Percentiles rank a stretch among this genome's conserved stretches.
These are phyloP conservation scores for Oxycera nigricornis DNA, from an alignment of 2,888 invertebrate genomes.

Conservation along the genomic window DNA sequence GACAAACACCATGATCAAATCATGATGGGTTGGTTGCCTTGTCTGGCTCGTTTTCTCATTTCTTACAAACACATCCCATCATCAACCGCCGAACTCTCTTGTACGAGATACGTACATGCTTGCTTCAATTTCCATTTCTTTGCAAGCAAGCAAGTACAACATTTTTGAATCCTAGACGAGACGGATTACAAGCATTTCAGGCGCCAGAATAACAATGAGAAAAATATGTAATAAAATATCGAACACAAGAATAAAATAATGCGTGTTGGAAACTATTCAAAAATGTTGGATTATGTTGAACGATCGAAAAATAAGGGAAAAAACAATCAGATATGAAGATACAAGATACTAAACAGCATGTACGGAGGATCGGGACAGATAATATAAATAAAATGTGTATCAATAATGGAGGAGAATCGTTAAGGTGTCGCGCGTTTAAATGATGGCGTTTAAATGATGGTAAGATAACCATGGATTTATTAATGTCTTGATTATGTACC, in stretches of 20 bases:
- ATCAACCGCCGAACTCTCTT: too few species aligned
- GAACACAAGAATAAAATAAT: not conserved
- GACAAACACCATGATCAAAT: not conserved
- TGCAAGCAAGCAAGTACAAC: not conserved
- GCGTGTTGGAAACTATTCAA: not conserved
- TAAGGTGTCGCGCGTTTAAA: too few species aligned
- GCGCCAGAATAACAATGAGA: conserved; percentile 40
- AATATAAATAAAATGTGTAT: too few species aligned
- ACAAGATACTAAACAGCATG: not conserved
- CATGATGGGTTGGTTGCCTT: not conserved
- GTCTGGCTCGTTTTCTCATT: not conserved
- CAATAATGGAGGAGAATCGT: too few species aligned
- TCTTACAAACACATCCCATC: not conserved
- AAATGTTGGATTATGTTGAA: not conserved
- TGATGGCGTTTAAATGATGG: too few species aligned
- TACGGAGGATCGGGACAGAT: too few species aligned
- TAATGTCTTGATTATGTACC: too few species aligned
- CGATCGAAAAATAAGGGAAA: not conserved
- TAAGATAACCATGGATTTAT: too few species aligned
- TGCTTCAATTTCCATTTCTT: not conserved
- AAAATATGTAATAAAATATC: conserved; percentile 28
- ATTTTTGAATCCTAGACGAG: conserved; percentile 34
- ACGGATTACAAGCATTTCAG: conserved; percentile 33
- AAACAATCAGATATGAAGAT: not conserved
- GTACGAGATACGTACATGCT: too few species aligned